Conservation (phyloP, 23 tunicate species). For the Pegea sp. region DNA sequence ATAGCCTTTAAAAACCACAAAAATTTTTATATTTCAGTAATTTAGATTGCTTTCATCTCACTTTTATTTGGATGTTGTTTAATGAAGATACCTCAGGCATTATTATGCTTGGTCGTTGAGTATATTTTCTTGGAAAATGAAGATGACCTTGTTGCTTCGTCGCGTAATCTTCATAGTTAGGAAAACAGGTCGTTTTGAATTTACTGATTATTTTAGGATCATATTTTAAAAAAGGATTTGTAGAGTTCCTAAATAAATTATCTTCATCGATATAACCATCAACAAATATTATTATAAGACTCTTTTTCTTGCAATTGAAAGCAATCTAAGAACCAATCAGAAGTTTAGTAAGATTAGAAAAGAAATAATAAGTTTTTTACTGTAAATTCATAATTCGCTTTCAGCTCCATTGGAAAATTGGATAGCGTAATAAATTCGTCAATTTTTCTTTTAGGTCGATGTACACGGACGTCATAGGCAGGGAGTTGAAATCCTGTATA, state of each 20-base stretch:
- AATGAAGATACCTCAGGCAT: conserved; percentile 28
- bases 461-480: too few relatives aligned
- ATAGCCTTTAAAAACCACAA: too few relatives aligned
- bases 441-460: too few relatives aligned
- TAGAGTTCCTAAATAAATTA: conserved; percentile 8
- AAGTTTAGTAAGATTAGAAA: too few relatives aligned
- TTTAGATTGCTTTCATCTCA: too few relatives aligned
- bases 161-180: conserved; percentile 3
- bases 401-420: too few relatives aligned
- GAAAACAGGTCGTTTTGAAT: conserved; percentile 17
- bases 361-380: too few relatives aligned
- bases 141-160: conserved; percentile 2
- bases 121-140: conserved; percentile 11
- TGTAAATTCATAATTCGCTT: too few relatives aligned
- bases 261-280: conserved; percentile 39
- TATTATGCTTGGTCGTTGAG: conserved; percentile 22
- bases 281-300: conserved; percentile 5
- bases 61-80: conserved; percentile 34
- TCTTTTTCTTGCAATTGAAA: background rate
- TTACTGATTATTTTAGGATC: conserved; percentile 22
- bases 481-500: too few relatives aligned
- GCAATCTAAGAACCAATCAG: conserved; percentile 1
- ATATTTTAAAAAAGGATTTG: conserved; percentile 18
- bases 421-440: too few relatives aligned
- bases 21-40: too few relatives aligned